These are phyloP conservation scores for Cynopterus sphinx DNA, from an alignment of 2,797 vertebrate species.

Conservation along the genomic window DNA sequence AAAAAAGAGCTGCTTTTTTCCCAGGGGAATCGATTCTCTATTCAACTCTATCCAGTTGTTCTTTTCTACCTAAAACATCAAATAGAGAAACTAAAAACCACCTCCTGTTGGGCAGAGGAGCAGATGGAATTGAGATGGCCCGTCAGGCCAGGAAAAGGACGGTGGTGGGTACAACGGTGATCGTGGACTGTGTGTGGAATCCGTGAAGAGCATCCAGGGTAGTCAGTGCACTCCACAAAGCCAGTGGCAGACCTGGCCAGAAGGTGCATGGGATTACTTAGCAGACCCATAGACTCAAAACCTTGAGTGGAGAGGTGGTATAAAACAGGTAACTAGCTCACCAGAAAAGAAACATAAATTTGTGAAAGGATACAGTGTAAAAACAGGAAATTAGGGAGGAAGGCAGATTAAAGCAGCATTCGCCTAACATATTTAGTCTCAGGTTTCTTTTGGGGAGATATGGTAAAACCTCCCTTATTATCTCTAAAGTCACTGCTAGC, in stretches of 20 bases:
- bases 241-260: neutral
- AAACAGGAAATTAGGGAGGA: neutral
- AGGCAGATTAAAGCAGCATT: neutral
- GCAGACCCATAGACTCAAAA: neutral
- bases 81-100: neutral
- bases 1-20: neutral
- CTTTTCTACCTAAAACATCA: neutral
- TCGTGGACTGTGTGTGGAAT: fast-evolving
- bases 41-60: neutral
- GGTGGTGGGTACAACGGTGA: neutral
- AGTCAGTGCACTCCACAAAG: neutral
- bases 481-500: neutral
- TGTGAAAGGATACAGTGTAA: neutral
- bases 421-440: neutral
- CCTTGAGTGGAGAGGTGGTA: neutral
- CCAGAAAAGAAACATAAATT: neutral
- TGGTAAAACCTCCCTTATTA: neutral
- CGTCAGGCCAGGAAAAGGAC: neutral
- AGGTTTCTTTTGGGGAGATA: neutral
- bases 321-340: neutral
- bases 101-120: neutral
- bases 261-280: neutral
- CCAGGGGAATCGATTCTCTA: neutral
- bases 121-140: neutral
- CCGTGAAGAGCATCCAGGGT: neutral